Evolutionary conservation across 2,797 vertebrate species (phyloP), one percentile per base, ranked within the genome.

Genomic region (Acridotheres tristis): DNA sequence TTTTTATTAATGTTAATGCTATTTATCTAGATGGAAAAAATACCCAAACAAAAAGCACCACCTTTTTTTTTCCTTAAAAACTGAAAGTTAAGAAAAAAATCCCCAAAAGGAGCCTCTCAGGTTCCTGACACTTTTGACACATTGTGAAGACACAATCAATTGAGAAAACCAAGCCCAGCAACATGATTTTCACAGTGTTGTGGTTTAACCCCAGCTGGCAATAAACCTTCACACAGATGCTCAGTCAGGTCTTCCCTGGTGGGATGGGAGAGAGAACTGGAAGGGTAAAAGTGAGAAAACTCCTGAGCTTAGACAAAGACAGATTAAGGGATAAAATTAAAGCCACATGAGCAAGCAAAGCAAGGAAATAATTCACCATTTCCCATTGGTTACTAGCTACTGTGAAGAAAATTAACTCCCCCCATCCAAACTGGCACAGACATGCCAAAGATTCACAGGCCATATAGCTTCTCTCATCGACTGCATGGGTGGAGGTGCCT

Each of bases 401-500:
- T 48, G 30, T 15, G 54, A 78, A 29, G 47, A 73, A 48, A 42
- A 73, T 59, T 29, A 78, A 42, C 30, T 66, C 6, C 16, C 6
- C 19, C 3, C 53, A 32, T 5, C 7, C 59, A 59, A 89, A 72
- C 21, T 25, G 61, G 66, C 30, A 48, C 8, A 83, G 59, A 30
- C 25, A 17, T 14, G 16, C 21, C 48, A 20, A 53, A 66, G 61
- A 48, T 25, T 38, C 55, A 26, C 12, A 10, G 21, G 43, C 17
- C 8, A 2, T 9, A 48, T 0, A 67, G 34, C 30, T 68, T 65
- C 43, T 88, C 59, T 29, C 43, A 55, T 8, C 1, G 5, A 32
- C 26, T n/a, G 2, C 3, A 1, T 7, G 30, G 0, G 0, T 2
- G 25, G 20, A 66, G 76, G 17, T 19, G 21, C 16, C 6, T 75